These are phyloP conservation scores for Toxotes lorentzi DNA, from an alignment of 2,797 vertebrate genomes.

Conservation along the genomic window DNA sequence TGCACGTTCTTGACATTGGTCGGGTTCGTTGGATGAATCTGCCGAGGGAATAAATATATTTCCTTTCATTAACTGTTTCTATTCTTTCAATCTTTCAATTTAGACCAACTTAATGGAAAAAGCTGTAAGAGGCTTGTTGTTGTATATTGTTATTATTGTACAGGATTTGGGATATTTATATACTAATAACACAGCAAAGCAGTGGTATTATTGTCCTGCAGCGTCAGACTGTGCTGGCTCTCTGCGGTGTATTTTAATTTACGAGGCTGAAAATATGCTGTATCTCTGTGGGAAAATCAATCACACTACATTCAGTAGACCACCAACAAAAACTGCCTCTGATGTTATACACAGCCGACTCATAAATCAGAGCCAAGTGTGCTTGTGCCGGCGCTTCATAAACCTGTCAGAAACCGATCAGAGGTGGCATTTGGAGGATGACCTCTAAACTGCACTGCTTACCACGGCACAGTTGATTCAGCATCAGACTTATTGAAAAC, in stretches of 20 bases:
- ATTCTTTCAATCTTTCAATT: no score
- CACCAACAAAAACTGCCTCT: constrained; percentile 30
- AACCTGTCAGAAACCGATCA: constrained; percentile 62
- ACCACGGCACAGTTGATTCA: constrained; percentile 58
- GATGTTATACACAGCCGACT: constrained; percentile 36
- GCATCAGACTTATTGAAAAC: constrained; percentile 60
- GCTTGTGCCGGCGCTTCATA: constrained; percentile 42
- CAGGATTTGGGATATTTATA: no score
- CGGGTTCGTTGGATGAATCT: no score
- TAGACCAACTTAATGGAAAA: no score
- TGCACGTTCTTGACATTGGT: no score
- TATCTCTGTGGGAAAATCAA: constrained; percentile 46
- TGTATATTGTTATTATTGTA: no score
- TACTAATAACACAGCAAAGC: not conserved
- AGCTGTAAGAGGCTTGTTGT: no score
- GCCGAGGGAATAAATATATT: no score
- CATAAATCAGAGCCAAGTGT: constrained; percentile 57
- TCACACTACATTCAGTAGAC: constrained; percentile 24
- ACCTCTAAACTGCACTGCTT: constrained; percentile 64
- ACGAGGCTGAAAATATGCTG: constrained; percentile 35
- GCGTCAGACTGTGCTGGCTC: not conserved
- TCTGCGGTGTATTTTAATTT: constrained; percentile 16
- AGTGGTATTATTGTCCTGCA: not conserved
- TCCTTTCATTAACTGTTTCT: no score
- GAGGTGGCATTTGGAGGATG: constrained; percentile 67